Conservation (phyloP, 1,140 invertebrate species). For the Orius laevigatus region DNA sequence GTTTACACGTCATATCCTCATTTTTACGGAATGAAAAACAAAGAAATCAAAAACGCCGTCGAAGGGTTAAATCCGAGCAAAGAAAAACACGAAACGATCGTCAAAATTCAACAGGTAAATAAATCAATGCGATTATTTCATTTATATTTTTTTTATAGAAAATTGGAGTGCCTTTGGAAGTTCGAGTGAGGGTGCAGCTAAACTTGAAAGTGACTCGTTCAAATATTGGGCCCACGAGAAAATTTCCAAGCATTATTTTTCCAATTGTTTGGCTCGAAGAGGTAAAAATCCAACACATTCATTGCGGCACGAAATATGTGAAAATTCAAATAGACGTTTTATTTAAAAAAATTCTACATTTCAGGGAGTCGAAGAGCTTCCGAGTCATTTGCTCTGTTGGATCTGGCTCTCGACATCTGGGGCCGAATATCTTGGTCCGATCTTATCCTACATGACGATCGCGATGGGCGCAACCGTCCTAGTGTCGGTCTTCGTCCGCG, state of each 20-base stretch:
- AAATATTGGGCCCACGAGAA: constrained; percentile 48
- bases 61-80: constrained; percentile 54
- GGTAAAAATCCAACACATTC: too few species aligned
- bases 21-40: constrained; percentile 62
- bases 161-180: constrained; percentile 68
- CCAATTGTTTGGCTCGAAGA: constrained; percentile 80
- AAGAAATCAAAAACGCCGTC: constrained; percentile 45
- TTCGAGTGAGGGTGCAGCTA: constrained; percentile 60
- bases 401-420: constrained; percentile 61
- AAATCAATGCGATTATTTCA: not conserved
- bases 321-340: too few species aligned
- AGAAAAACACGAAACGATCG: constrained; percentile 56
- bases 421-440: constrained; percentile 44
- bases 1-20: constrained; percentile 77
- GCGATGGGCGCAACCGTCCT: constrained; percentile 44
- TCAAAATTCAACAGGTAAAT: constrained; percentile 72
- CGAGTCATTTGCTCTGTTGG: constrained; percentile 55
- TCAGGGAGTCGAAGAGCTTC: constrained; percentile 62
- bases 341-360: constrained; percentile 15
- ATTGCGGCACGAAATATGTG: too few species aligned
- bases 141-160: constrained; percentile 41
- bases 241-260: constrained; percentile 64
- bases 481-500: constrained; percentile 44
- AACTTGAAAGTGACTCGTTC: constrained; percentile 60
- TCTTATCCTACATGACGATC: constrained; percentile 53